Conservation (phyloP, 2,113 vertebrate species). For the Myrmophylax atrothorax region DNA sequence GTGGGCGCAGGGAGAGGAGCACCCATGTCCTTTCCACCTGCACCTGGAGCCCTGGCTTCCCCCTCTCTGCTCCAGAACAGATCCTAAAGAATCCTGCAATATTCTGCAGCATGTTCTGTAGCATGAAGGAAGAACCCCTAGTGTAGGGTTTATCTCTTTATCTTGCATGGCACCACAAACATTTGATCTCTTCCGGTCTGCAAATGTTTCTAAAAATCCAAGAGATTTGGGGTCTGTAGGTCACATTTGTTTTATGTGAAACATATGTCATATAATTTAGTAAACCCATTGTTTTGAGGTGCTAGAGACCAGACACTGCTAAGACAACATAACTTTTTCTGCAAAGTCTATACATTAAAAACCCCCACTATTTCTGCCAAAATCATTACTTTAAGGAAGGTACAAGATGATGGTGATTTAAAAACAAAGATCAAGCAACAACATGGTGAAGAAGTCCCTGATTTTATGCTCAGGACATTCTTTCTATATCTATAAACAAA, state of each 20-base stretch:
- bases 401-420: not conserved
- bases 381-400: not conserved
- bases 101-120: fast-evolving
- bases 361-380: not conserved
- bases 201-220: not conserved
- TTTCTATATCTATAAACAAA: not conserved
- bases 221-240: not conserved
- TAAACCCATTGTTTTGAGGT: not conserved
- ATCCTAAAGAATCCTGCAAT: not conserved
- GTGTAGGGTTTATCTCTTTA: not conserved
- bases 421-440: not conserved
- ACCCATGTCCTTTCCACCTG: fast-evolving
- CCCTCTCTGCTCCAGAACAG: fast-evolving
- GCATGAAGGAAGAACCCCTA: not conserved
- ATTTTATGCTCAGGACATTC: not conserved
- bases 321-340: not conserved
- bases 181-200: not conserved
- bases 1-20: fast-evolving
- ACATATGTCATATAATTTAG: not conserved
- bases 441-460: not conserved
- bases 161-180: not conserved
- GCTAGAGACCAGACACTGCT: not conserved
- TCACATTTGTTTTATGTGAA: not conserved
- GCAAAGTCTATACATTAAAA: not conserved
- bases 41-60: not conserved